Evolutionary conservation across 2,797 vertebrate genomes (phyloP).

Genomic region (Tragelaphus eurycerus): DNA sequence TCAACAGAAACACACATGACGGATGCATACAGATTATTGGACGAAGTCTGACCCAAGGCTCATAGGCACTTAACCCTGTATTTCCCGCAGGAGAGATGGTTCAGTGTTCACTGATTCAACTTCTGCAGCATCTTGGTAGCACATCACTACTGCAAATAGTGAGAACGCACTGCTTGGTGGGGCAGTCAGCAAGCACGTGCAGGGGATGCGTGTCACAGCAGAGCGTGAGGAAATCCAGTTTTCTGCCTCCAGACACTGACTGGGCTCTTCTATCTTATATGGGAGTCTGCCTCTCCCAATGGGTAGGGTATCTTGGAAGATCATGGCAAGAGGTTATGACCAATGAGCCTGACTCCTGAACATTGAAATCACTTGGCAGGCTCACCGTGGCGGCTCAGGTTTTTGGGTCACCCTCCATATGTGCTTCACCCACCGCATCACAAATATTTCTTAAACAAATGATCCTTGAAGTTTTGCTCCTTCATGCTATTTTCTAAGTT

Average conservation of each 20-base stretch:
- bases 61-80: rapidly evolving
- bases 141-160: rapidly evolving
- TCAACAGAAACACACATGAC: not conserved
- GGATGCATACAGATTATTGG: rapidly evolving
- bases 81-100: rapidly evolving
- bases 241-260: rapidly evolving
- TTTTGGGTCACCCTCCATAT: not conserved
- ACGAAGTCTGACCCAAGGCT: not conserved
- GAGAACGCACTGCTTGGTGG: rapidly evolving
- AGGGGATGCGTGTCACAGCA: rapidly evolving
- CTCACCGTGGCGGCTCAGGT: rapidly evolving
- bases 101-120: rapidly evolving
- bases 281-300: not conserved
- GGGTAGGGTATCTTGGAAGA: not conserved
- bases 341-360: not conserved
- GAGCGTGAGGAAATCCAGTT: rapidly evolving
- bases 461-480: not conserved
- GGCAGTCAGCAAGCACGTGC: rapidly evolving
- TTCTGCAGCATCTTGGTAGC: rapidly evolving
- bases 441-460: not conserved
- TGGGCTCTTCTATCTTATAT: not conserved
- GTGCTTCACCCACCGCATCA: not conserved
- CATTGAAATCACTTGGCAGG: not conserved
- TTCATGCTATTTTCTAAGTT: rapidly evolving
- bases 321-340: not conserved